A percentile compares a stretch with the other conserved stretches of the same genome.
Conservation (phyloP, 2,888 invertebrate genomes). For the Macrosiphum euphorbiae region DNA sequence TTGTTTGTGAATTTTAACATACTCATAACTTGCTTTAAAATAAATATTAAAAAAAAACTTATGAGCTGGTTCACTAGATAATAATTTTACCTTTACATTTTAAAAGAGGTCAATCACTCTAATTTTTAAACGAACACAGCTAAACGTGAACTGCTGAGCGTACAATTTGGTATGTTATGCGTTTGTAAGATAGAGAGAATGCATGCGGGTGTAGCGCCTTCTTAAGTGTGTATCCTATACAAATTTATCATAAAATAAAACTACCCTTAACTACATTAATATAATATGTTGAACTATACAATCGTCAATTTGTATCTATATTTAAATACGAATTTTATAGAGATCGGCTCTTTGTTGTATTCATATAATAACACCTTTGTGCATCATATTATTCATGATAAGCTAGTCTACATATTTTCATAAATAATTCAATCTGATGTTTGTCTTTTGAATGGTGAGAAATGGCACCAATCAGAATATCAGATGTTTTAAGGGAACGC, state of each 20-base stretch:
- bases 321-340: not conserved
- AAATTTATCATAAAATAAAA: not conserved
- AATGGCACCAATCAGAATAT: not conserved
- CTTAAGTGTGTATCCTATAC: not conserved
- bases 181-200: too few relatives aligned
- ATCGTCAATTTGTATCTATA: not conserved
- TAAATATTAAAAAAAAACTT: too few relatives aligned
- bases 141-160: too few relatives aligned
- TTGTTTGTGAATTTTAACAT: too few relatives aligned
- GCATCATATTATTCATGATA: not conserved
- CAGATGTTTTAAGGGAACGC: too few relatives aligned
- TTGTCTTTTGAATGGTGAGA: not conserved
- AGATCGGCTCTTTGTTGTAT: not conserved
- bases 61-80: too few relatives aligned
- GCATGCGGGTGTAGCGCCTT: too few relatives aligned
- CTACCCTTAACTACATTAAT: not conserved
- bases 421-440: not conserved
- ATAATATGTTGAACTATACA: not conserved
- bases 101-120: too few relatives aligned
- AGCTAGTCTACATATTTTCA: not conserved
- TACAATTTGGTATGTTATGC: too few relatives aligned
- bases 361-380: not conserved
- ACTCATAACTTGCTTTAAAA: too few relatives aligned
- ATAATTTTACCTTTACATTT: too few relatives aligned
- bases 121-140: too few relatives aligned